These are phyloP conservation scores for Eremobia ochroleuca DNA, from an alignment of 2,888 invertebrate species.

Conservation along the genomic window DNA sequence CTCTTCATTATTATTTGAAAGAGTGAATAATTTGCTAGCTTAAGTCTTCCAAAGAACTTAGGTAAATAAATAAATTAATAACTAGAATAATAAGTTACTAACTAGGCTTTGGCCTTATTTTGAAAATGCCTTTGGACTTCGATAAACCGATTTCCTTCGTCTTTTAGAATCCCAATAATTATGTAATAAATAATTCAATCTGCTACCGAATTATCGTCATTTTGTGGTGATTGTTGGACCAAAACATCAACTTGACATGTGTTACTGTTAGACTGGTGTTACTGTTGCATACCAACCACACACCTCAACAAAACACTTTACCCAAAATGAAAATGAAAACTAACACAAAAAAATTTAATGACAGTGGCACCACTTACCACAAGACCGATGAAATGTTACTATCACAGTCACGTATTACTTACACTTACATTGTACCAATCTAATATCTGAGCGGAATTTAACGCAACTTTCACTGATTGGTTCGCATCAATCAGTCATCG, in stretches of 20 bases:
- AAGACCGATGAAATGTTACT: neutral
- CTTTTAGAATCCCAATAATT: neutral
- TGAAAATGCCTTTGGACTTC: neutral
- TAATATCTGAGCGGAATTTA: constrained; percentile 7
- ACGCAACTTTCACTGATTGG: constrained; percentile 42
- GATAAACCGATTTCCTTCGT: too few relatives aligned
- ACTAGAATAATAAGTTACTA: neutral
- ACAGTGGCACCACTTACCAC: constrained; percentile 15
- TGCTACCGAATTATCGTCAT: neutral
- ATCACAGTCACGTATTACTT: constrained; percentile 35
- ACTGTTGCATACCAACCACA: neutral
- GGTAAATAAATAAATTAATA: neutral
- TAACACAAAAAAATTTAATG: constrained; percentile 7
- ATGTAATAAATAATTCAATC: neutral
- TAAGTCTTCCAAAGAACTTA: neutral
- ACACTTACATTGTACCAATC: constrained; percentile 41
- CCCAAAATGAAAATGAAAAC: constrained; percentile 24
- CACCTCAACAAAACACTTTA: neutral
- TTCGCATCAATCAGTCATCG: constrained; percentile 19
- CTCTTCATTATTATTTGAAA: neutral
- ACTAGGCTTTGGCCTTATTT: neutral
- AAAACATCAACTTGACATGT: neutral
- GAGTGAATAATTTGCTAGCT: neutral
- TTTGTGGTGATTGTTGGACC: neutral
- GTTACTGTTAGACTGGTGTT: too few relatives aligned